Evolutionary conservation across 2,113 vertebrate species (phyloP), one percentile per base, ranked within the genome.

Genomic region (Hippocampus barbouri): DNA sequence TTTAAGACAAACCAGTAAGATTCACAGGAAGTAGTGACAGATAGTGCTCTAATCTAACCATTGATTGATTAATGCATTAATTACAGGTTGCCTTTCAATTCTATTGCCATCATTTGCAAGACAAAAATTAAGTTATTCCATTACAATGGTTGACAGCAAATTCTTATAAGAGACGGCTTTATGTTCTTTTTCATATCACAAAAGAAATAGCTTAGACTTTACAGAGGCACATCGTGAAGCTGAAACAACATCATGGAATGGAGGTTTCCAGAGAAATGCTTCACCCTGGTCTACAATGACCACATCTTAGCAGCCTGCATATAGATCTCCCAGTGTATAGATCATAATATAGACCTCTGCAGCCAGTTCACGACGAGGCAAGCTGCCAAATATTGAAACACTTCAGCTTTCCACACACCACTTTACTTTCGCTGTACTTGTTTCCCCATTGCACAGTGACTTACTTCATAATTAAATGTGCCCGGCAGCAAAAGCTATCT

Each of bases 401-500:
- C 10, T 10, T 2, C 38, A 62, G 60, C 18, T 10, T 62, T 40
- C 34, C 14, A 40, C 25, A 30, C 30, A 61, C 11, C 23, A 59
- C 59, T 20, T 9, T 18, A 30, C 59, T 60, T 61, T 61, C 60
- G 16, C 34, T 38, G 15, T 9, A 34, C 30, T 62, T 40, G 30
- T 15, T 30, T 62, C 60, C 60, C 34, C 10, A 9, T 40, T 62
- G 60, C 34, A 62, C 34, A 62, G 38, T 38, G 34, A 62, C 34
- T 38, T 62, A 38, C 60, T 62, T 62, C 60, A 62, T 62, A 62
- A 62, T 40, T 38, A 38, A 62, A 62, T 62, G 34, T 62, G 18
- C 60, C 30, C 18, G 8, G 7, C 9, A 40, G 60, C 60, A 62
- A 62, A 62, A 40, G 16, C 34, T 62, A 21, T 18, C 59, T 30